Conservation (phyloP, 1,140 invertebrate genomes). For the Penaeus chinensis region DNA sequence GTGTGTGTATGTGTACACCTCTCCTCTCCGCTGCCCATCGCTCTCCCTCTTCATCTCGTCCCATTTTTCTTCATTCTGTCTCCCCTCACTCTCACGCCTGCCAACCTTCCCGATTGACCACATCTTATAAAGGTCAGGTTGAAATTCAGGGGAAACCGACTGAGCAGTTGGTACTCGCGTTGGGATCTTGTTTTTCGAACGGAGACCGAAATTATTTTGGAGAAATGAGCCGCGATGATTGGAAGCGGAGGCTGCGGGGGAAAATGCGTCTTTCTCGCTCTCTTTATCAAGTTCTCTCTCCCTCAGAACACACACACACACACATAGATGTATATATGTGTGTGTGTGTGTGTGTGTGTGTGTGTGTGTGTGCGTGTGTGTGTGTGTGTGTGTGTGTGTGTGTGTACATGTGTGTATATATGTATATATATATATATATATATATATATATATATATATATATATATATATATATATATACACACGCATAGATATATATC, state of each 20-base stretch:
- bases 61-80: neutral
- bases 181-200: neutral
- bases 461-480: too few relatives aligned
- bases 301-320: neutral
- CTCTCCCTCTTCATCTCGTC: too few relatives aligned
- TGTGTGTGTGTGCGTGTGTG: too few relatives aligned
- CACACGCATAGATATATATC: too few relatives aligned
- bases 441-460: too few relatives aligned
- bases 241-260: neutral
- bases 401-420: too few relatives aligned
- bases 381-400: too few relatives aligned
- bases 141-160: neutral
- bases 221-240: neutral
- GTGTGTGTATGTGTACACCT: neutral
- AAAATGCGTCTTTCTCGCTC: constrained; percentile 9
- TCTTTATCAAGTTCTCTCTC: constrained; percentile 6
- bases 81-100: neutral
- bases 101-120: neutral
- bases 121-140: neutral
- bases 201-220: neutral
- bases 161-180: neutral
- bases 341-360: neutral
- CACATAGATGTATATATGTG: neutral
- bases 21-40: neutral
- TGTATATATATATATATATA: too few relatives aligned